These are phyloP conservation scores for Tenthredo notha DNA, from an alignment of 2,888 invertebrate genomes.

Conservation along the genomic window DNA sequence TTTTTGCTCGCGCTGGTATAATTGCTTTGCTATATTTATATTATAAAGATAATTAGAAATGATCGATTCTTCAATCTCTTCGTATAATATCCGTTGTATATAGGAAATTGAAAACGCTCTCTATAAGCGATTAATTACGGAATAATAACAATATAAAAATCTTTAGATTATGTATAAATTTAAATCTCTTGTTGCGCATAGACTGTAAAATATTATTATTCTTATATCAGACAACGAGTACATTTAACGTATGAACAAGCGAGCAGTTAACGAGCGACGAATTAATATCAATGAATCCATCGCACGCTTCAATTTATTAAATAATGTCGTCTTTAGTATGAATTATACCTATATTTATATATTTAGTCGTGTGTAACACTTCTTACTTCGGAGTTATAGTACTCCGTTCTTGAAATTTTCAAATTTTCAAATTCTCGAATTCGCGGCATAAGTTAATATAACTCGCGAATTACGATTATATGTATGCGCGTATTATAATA, in stretches of 20 bases:
- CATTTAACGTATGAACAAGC: slow-evolving; percentile 9
- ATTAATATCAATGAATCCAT: slow-evolving; percentile 39
- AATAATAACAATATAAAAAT: background rate
- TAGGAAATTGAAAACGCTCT: slow-evolving; percentile 2
- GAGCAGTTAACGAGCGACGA: slow-evolving; percentile 28
- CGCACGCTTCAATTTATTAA: slow-evolving; percentile 6
- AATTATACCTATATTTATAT: background rate
- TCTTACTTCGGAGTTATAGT: background rate
- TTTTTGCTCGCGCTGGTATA: background rate
- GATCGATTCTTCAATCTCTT: background rate
- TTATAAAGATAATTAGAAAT: background rate
- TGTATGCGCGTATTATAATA: background rate
- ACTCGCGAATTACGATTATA: background rate
- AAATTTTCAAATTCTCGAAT: background rate
- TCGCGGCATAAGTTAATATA: background rate
- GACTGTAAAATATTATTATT: background rate
- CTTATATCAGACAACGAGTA: background rate
- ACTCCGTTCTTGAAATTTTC: background rate
- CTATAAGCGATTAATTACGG: background rate
- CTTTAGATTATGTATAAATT: background rate
- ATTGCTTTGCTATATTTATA: background rate
- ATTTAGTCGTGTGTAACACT: background rate
- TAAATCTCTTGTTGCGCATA: background rate
- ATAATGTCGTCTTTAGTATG: background rate
- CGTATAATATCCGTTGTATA: background rate